Conservation (phyloP, 2,888 invertebrate genomes). For the Pardosa pseudoannulata region DNA sequence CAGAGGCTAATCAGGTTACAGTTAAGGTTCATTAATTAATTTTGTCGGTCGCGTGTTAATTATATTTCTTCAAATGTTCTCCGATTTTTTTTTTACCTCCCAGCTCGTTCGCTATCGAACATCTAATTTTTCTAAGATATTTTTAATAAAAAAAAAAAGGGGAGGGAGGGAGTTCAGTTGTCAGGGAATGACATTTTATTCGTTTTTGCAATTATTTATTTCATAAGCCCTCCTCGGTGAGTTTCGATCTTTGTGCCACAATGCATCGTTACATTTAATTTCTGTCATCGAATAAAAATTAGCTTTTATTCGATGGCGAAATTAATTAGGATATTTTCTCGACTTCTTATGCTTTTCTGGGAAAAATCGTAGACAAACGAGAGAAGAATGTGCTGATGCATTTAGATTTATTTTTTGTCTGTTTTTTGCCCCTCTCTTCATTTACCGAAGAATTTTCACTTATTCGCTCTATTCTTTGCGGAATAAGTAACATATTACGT, state of each 20-base stretch:
- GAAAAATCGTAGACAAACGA: no score
- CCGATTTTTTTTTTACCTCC: neutral
- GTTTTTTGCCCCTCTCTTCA: no score
- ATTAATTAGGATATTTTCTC: neutral
- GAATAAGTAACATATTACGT: no score
- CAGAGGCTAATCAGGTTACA: conserved; percentile 64
- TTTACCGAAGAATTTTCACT: no score
- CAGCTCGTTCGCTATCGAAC: no score
- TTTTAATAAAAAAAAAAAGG: neutral
- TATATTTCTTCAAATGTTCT: conserved; percentile 57
- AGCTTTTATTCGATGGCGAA: neutral
- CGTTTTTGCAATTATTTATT: neutral
- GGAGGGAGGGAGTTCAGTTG: neutral
- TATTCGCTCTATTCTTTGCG: no score
- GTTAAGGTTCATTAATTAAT: conserved; percentile 68
- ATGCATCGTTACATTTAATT: neutral
- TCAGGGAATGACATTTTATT: no score
- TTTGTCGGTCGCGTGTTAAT: conserved; percentile 63
- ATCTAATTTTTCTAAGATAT: no score
- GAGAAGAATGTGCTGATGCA: no score
- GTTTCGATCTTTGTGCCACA: neutral
- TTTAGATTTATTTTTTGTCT: no score
- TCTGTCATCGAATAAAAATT: neutral
- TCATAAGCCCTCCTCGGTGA: neutral
- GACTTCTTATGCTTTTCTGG: neutral